Base-by-base conservation (phyloP, 2,888 invertebrate genomes). In the Sesia apiformis region DNA sequence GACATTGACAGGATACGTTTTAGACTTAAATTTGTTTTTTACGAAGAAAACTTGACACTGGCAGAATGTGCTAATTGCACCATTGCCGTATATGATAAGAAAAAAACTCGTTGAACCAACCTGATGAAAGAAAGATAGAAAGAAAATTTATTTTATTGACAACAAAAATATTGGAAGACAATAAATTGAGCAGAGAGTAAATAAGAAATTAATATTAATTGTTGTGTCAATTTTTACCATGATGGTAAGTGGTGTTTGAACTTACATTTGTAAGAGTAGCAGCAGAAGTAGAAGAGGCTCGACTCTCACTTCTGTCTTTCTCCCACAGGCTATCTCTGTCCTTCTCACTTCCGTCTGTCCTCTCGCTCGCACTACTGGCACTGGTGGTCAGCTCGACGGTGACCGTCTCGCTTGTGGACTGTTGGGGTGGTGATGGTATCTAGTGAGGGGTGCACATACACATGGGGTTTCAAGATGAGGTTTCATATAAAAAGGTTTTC, bases 261-360 rank as follows among this genome's bases (percentile, higher is more conserved):
- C 91, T 90, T 81, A 93, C 93, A 81, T 93, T 92, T 56, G 93
- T 93, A 59, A 93, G 78, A 39, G 92, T 92, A 51, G 90, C 90
- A 57, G 90, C 91, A 52, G 90, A 91, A 56, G 91, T 90, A 49
- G 90, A 86, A 5, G 86, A 86, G 1, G 83, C 84, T 59, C 86
- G 70, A 62, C 86, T 87, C 39, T 72, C 78, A 60, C 90, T 81
- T 59, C 90, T 74, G 51, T 86, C 84, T 62, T 83, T 84, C 41
- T 87, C 86, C 81, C 85, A 84, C 67, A 73, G 62, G 63, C 88
- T 88, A 63, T 89, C 82, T 53, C 76, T 81, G 63, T 90, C 90
- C 58, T 86, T 87, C 63, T 89, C 90, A 53, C 82, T 86, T 52
- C 69, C 77, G 55, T 82, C 83, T 3, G 75, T 82, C 57, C 80